These are phyloP conservation scores for Cinclus mexicanus DNA, from an alignment of 2,113 vertebrate genomes.

Conservation along the genomic window DNA sequence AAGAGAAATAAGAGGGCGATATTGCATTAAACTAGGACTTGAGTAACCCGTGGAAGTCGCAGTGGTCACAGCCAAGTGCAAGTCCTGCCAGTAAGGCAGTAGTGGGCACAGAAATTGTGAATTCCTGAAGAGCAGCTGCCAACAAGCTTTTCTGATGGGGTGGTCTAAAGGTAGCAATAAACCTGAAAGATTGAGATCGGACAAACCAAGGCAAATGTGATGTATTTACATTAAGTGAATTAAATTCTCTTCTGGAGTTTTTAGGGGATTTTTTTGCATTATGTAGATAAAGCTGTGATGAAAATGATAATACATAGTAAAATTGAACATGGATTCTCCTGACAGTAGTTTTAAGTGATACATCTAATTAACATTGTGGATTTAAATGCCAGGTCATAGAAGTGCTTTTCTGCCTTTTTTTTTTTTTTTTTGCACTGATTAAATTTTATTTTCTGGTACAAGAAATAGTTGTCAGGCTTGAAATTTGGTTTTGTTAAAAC, in stretches of 20 bases:
- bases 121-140: background rate
- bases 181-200: background rate
- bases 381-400: background rate
- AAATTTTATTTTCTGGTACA: background rate
- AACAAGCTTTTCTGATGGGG: background rate
- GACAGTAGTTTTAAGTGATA: background rate
- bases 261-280: background rate
- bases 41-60: background rate
- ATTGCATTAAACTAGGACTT: slow-evolving; percentile 22
- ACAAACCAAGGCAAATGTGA: background rate
- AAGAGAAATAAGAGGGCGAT: slow-evolving; percentile 66
- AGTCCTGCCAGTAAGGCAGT: background rate
- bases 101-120: background rate
- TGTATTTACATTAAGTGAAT: background rate
- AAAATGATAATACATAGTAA: background rate
- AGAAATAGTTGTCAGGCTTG: background rate
- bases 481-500: background rate
- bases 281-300: background rate
- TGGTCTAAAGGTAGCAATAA: background rate
- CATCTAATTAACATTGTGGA: background rate
- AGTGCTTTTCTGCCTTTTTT: background rate
- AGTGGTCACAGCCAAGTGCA: background rate
- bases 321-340: background rate
- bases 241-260: background rate
- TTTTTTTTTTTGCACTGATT: background rate